Base-by-base conservation (phyloP, 2,113 vertebrate species). In the Pterocles burchelli region DNA sequence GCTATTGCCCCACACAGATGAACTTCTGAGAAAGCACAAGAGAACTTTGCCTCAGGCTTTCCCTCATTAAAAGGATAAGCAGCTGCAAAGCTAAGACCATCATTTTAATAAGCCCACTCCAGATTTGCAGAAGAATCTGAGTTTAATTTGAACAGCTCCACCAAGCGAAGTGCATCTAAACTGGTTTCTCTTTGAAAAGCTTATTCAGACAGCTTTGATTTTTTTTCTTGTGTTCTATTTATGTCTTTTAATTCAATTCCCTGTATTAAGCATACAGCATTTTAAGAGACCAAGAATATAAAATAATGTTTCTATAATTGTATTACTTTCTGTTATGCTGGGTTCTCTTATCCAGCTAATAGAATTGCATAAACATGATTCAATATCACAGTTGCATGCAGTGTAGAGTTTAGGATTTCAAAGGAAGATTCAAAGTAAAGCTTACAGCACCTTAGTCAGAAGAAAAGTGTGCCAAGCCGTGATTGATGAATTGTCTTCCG, bases 231-330 rank as follows among this genome's bases (percentile, higher is more conserved):
- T 46, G 8, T 93, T 94, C 86, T 96, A 63, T 91, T 97, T 95
- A 91, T 83, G 63, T 29, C n/a, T 88, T 96, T 95, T 96, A 91
- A 97, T 94, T 94, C 26, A 93, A 87, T 97, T 97, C 70, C 34
- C 57, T 89, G 17, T 89, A 72, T 93, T 96, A 26, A 85, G 34
- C 59, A 62, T 57, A 41, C 59, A 95, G 80, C 78, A 91, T 93
- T 90, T 89, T 92, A 93, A 80, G 43, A 88, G 20, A 92, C 46
- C 29, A 75, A 9, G 72, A 83, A 65, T 74, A 65, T 18, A 90
- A 76, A 94, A 67, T 88, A 92, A 88, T 68, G 55, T 95, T 92
- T 81, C 75, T 90, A 9, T 89, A 95, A 94, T 95, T 90, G 22
- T 70, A 34, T 95, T 96, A 87, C 59, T 85, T 96, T 93, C 43